Evolutionary conservation across 2,888 invertebrate species (phyloP).

Genomic region (Caenorhabditis imperialis): DNA sequence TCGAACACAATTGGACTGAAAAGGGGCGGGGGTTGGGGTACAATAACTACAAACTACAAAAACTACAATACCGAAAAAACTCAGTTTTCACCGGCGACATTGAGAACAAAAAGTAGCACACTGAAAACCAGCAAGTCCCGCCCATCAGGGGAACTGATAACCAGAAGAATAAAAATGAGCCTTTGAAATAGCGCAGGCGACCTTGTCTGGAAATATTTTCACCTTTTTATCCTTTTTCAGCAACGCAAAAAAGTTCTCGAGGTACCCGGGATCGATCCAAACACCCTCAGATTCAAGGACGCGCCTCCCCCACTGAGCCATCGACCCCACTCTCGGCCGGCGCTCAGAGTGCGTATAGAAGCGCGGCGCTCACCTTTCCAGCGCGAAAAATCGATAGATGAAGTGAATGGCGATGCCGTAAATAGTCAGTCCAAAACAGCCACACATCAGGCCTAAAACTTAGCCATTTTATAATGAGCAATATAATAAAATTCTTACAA

Average conservation of each 20-base stretch:
- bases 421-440: constrained; percentile 22
- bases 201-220: constrained; percentile 20
- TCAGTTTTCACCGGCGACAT: background rate
- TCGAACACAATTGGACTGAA: background rate
- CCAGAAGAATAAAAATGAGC: constrained; percentile 9
- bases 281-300: too few relatives aligned
- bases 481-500: too few relatives aligned
- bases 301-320: too few relatives aligned
- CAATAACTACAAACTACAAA: too few relatives aligned
- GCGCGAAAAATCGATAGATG: constrained; percentile 28
- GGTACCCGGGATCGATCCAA: too few relatives aligned
- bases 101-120: background rate
- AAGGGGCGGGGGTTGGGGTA: too few relatives aligned
- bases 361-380: constrained; percentile 17
- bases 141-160: constrained; percentile 1
- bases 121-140: background rate
- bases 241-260: too few relatives aligned
- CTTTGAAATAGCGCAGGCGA: constrained; percentile 12
- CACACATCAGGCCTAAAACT: constrained; percentile 9
- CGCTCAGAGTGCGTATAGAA: background rate
- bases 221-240: too few relatives aligned
- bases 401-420: constrained; percentile 31
- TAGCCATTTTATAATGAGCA: background rate
- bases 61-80: background rate
- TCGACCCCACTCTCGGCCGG: background rate